A percentile compares a stretch with the other conserved stretches of the same genome.
These are phyloP conservation scores for Pluvialis apricaria DNA, from an alignment of 2,113 vertebrate species.

Conservation along the genomic window DNA sequence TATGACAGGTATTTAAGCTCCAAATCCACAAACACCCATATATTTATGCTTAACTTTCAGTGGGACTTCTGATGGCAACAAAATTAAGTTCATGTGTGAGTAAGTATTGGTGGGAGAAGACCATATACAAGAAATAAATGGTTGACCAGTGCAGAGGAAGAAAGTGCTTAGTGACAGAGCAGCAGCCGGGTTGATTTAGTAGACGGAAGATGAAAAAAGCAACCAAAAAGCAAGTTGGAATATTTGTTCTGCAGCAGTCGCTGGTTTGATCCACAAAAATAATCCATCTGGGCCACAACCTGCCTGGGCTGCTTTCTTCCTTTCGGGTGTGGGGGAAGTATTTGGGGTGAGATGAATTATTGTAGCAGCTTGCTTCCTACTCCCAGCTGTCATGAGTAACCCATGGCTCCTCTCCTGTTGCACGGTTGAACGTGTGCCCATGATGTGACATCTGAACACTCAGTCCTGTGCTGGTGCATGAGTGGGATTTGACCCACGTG, in stretches of 20 bases:
- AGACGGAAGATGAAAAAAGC: not conserved
- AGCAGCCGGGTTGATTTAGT: not conserved
- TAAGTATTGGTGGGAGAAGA: not conserved
- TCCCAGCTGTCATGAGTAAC: not conserved
- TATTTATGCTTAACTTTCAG: not conserved
- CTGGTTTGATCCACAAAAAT: not conserved
- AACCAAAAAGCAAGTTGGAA: not conserved
- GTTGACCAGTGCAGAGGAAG: not conserved
- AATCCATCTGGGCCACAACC: not conserved
- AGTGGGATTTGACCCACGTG: not conserved
- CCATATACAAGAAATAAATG: not conserved
- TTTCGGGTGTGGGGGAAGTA: not conserved
- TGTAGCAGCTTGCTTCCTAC: not conserved
- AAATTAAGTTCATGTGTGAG: not conserved
- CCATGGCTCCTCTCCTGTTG: not conserved
- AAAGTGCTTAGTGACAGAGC: not conserved
- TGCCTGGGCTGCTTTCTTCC: not conserved
- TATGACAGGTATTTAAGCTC: not conserved
- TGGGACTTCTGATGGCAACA: not conserved
- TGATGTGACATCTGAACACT: not conserved
- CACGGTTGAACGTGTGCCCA: rapidly evolving
- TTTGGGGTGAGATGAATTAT: not conserved
- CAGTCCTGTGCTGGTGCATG: not conserved
- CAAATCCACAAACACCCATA: not conserved
- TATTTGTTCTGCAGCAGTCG: not conserved